phyloP scores from a whole-genome alignment of 2,113 vertebrate species.

The Centropus unirufus region DNA sequence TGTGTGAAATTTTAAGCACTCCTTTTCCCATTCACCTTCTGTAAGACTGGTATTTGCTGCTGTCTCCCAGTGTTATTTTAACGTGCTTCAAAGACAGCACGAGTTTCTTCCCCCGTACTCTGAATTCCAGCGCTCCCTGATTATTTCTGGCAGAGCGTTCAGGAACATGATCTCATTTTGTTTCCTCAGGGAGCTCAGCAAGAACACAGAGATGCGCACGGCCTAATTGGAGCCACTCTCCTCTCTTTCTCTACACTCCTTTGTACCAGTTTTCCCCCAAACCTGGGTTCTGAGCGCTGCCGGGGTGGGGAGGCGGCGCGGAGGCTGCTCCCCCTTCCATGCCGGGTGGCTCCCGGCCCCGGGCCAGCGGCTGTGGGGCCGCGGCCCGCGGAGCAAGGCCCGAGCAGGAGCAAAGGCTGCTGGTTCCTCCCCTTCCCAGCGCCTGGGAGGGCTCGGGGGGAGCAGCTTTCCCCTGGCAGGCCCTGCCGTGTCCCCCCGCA shows the following conservation, averaged over 20 bases:
- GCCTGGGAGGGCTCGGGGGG: no score
- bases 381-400: no score
- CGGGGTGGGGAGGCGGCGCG: rapidly evolving
- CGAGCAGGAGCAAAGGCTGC: no score
- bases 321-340: no score
- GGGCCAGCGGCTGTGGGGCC: no score
- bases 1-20: background rate
- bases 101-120: background rate
- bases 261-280: background rate
- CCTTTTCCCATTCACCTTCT: background rate
- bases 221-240: background rate
- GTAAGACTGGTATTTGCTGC: background rate
- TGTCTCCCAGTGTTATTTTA: background rate
- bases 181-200: background rate
- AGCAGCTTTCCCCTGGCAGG: no score
- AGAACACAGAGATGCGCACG: background rate
- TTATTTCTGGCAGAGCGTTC: background rate
- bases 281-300: background rate
- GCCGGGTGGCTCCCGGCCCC: no score
- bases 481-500: no score
- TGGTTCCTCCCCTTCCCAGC: no score
- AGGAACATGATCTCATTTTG: background rate
- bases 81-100: background rate
- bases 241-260: background rate
- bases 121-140: background rate